Base-by-base conservation (phyloP, 2,797 vertebrate species). In the Kryptopterus vitreolus region DNA sequence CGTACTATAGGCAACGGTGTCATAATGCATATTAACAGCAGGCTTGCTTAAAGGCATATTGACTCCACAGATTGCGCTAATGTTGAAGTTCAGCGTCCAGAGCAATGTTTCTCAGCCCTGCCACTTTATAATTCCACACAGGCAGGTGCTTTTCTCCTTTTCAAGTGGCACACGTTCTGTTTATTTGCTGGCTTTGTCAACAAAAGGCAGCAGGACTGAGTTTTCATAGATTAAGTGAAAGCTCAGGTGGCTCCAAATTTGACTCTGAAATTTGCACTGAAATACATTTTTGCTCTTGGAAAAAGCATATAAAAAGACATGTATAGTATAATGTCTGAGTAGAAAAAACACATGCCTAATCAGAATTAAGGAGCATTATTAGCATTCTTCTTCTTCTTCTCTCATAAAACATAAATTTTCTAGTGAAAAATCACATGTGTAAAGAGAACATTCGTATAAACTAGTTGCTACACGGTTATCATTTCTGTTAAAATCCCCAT, bases 111-210 rank as follows among this genome's bases (percentile, higher is more conserved):
- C 69, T 61, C 43, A 43, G 75, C 50, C 48, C 52, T 74, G 53
- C 38, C 52, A 33, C 74, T 87, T 77, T 83, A 87, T 84, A 83
- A 84, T 83, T 84, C 46, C 84, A 78, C 43, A 78, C 77, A 74
- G 29, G 70, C 84, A 87, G 83, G 84, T 76, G 69, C 50, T 71
- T 75, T 66, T 53, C 62, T 75, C 70, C 75, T 33, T 85, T 78
- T 77, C 61, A 52, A 78, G 76, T 35, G 77, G 24, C 63, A 35
- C 69, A 55, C 35, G 16, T 31, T 61, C 24, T 78, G 35, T 77
- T 53, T 26, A 1, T 18, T 69, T 59, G 29, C 22, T 62, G 46
- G 65, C 31, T 69, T 50, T 76, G 24, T 48, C 48, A 58, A 16
- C 33, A 22, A 48, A 26, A 53, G 26, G 57, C 31, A 52, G 72